A percentile compares a stretch with the other conserved stretches of the same genome.
Evolutionary conservation across 2,113 vertebrate genomes (phyloP).

Genomic region (Lepus europaeus): DNA sequence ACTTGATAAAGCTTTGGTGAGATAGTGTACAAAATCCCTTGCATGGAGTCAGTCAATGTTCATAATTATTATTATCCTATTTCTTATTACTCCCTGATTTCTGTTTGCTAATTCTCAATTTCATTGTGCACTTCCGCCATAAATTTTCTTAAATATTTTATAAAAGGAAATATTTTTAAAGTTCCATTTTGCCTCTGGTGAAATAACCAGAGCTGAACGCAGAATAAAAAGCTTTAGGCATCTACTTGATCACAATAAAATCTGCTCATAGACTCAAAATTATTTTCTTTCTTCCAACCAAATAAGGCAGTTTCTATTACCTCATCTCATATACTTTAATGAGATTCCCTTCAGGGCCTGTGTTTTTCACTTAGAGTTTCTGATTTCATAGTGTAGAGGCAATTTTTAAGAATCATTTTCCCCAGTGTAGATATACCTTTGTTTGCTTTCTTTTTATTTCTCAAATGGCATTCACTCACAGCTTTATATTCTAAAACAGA

Average conservation of each 20-base stretch:
- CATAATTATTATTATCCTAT: background rate
- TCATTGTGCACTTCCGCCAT: background rate
- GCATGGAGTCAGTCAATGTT: background rate
- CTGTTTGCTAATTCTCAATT: background rate
- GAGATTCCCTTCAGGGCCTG: conserved; percentile 34
- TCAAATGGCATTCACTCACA: background rate
- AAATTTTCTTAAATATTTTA: conserved; percentile 28
- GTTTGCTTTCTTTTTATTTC: conserved; percentile 15
- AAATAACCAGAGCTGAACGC: background rate
- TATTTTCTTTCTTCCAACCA: conserved; percentile 35
- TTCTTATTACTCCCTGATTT: background rate
- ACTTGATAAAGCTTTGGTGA: background rate
- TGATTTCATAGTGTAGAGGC: background rate
- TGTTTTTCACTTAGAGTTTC: conserved; percentile 50
- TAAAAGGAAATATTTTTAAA: conserved; percentile 17
- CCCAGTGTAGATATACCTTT: background rate
- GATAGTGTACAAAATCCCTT: background rate
- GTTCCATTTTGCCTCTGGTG: background rate
- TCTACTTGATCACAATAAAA: conserved; percentile 54
- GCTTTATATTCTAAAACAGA: conserved; percentile 23
- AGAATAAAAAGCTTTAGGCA: background rate
- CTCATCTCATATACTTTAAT: background rate
- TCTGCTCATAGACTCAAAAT: conserved; percentile 38
- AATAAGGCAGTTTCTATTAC: conserved; percentile 39
- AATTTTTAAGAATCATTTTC: conserved; percentile 48